These are phyloP conservation scores for Solenopsis fugax DNA, from an alignment of 1,140 invertebrate species.

Conservation along the genomic window DNA sequence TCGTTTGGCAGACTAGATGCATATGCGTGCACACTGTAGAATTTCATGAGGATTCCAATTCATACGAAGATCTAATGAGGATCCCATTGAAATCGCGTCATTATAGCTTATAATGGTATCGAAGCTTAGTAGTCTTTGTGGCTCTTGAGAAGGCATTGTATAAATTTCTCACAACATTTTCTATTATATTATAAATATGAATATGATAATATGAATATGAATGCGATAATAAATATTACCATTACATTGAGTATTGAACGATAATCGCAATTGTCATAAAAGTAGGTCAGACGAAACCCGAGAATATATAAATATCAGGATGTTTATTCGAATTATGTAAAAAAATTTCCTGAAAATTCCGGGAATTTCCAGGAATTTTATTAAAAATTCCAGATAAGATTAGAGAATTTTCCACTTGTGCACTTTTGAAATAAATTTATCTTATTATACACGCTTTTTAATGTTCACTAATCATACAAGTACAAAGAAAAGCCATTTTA, in stretches of 20 bases:
- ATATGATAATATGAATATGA: too few relatives aligned
- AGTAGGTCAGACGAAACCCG: neutral
- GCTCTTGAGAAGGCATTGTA: neutral
- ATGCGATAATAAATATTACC: conserved; percentile 1
- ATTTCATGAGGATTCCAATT: neutral
- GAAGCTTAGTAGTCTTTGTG: neutral
- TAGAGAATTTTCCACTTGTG: too few relatives aligned
- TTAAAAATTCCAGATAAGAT: too few relatives aligned
- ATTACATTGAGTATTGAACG: conserved; percentile 13
- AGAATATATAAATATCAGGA: neutral
- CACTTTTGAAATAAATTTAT: too few relatives aligned
- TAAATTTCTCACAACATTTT: neutral
- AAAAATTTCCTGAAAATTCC: too few relatives aligned
- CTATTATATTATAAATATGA: neutral
- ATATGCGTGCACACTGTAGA: neutral
- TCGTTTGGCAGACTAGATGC: conserved; percentile 26
- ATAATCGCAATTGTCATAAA: neutral
- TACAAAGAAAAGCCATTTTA: too few relatives aligned
- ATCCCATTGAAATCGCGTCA: neutral
- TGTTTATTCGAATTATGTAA: too few relatives aligned
- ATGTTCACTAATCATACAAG: too few relatives aligned
- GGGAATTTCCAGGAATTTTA: too few relatives aligned
- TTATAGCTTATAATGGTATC: neutral
- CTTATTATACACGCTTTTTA: too few relatives aligned
- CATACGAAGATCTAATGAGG: neutral